Percentiles rank a stretch among this genome's conserved stretches.
Evolutionary conservation across 2,113 vertebrate species (phyloP).

Genomic region (Typhlomys cinereus): DNA sequence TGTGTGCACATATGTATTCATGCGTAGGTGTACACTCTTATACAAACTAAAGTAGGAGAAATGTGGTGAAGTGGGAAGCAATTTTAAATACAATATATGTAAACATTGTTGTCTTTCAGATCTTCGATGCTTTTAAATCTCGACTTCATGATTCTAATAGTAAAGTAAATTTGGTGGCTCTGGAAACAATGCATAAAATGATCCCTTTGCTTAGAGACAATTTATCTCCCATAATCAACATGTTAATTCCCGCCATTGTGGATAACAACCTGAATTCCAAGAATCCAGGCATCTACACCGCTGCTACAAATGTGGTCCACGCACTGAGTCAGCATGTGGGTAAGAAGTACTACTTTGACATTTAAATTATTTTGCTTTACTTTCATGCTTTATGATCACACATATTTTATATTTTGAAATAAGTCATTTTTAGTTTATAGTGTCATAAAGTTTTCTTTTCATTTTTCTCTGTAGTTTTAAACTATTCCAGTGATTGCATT

Average conservation of each 20-base stretch:
- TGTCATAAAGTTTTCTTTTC: not conserved
- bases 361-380: conserved; percentile 33
- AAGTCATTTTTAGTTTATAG: conserved; percentile 47
- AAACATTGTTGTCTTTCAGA: conserved; percentile 82
- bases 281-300: conserved; percentile 91
- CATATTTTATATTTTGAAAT: conserved; percentile 51
- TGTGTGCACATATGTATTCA: conserved; percentile 6
- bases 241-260: conserved; percentile 93
- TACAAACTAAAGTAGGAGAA: conserved; percentile 10
- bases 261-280: conserved; percentile 99
- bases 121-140: conserved; percentile 94
- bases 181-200: conserved; percentile 93
- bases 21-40: not conserved
- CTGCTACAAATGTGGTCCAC: conserved; percentile 90
- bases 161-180: conserved; percentile 93
- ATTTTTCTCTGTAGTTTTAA: conserved; percentile 13
- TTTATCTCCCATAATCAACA: conserved; percentile 91
- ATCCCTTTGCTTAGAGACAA: conserved; percentile 89
- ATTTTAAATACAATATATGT: conserved; percentile 49
- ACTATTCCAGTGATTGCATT: conserved; percentile 37
- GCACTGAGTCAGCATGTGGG: conserved; percentile 91
- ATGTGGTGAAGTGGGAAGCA: not conserved
- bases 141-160: conserved; percentile 95
- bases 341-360: conserved; percentile 70
- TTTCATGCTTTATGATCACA: conserved; percentile 25